phyloP scores from a whole-genome alignment of 2,888 invertebrate species.

The Reticulitermes lucifugus region DNA sequence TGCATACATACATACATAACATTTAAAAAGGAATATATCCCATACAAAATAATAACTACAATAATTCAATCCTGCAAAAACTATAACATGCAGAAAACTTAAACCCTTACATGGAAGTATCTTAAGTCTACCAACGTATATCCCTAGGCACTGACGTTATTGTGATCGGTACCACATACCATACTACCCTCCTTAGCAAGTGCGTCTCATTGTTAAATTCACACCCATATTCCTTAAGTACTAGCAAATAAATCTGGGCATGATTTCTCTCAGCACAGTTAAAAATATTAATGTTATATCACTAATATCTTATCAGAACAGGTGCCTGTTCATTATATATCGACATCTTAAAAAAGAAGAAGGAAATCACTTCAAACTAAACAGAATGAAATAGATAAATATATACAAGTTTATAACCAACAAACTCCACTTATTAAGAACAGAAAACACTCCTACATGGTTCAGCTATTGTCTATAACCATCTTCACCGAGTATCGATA shows the following conservation, averaged over 20 bases:
- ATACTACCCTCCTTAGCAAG: neutral
- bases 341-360: neutral
- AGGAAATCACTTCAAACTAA: neutral
- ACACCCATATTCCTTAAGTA: constrained; percentile 34
- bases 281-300: constrained; percentile 16
- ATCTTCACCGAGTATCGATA: too few relatives aligned
- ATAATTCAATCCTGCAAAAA: constrained; percentile 28
- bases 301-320: neutral
- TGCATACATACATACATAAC: neutral
- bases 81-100: neutral
- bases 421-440: too few relatives aligned
- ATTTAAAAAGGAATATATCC: constrained; percentile 6
- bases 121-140: constrained; percentile 19
- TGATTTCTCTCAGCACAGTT: neutral
- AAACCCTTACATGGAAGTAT: neutral
- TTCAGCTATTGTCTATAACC: too few relatives aligned
- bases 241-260: constrained; percentile 8
- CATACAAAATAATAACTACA: constrained; percentile 9
- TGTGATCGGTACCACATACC: neutral
- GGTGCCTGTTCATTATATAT: neutral
- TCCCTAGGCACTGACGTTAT: constrained; percentile 4
- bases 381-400: neutral
- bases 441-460: too few relatives aligned
- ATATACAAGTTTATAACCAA: too few relatives aligned
- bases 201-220: neutral